phyloP scores from a whole-genome alignment of 2,113 vertebrate genomes.

The Neolamprologus cancellatus region DNA sequence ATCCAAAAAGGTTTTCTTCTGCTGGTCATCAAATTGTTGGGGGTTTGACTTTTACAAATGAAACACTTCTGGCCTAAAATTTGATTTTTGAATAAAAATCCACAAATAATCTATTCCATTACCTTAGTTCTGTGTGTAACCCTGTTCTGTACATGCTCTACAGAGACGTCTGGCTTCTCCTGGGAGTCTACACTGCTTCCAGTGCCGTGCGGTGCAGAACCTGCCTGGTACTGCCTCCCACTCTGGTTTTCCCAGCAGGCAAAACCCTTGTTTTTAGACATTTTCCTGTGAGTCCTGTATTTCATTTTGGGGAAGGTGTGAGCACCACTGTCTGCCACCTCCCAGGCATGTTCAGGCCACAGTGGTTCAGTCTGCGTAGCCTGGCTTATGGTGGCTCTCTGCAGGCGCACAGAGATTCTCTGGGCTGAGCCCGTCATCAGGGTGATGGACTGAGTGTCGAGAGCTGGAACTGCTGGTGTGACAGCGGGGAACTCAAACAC shows the following conservation, averaged over 20 bases:
- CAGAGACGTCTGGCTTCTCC: constrained; percentile 43
- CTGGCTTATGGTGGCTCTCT: constrained; percentile 88
- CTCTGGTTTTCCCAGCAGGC: constrained; percentile 86
- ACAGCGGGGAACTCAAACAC: constrained; percentile 87
- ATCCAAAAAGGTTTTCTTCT: not conserved
- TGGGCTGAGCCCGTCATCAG: constrained; percentile 88
- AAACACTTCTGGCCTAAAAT: not conserved
- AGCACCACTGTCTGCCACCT: constrained; percentile 70
- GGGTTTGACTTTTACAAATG: not conserved
- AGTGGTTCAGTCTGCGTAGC: constrained; percentile 91
- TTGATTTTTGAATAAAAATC: not conserved
- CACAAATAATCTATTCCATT: not conserved
- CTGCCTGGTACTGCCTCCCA: constrained; percentile 34
- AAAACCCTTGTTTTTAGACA: constrained; percentile 84
- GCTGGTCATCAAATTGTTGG: not conserved
- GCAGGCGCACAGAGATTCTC: constrained; percentile 89
- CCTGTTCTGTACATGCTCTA: constrained; percentile 62
- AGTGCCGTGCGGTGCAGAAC: not conserved
- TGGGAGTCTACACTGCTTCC: constrained; percentile 47
- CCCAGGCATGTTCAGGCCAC: constrained; percentile 85
- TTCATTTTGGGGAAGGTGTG: constrained; percentile 98
- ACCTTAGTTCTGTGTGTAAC: constrained; percentile 65
- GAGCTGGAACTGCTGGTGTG: constrained; percentile 62
- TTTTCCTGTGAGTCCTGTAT: constrained; percentile 81
- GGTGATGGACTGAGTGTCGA: constrained; percentile 84